A percentile compares a stretch with the other conserved stretches of the same genome.
Conservation (phyloP, 2,888 invertebrate genomes). For the Isoperla grammatica region DNA sequence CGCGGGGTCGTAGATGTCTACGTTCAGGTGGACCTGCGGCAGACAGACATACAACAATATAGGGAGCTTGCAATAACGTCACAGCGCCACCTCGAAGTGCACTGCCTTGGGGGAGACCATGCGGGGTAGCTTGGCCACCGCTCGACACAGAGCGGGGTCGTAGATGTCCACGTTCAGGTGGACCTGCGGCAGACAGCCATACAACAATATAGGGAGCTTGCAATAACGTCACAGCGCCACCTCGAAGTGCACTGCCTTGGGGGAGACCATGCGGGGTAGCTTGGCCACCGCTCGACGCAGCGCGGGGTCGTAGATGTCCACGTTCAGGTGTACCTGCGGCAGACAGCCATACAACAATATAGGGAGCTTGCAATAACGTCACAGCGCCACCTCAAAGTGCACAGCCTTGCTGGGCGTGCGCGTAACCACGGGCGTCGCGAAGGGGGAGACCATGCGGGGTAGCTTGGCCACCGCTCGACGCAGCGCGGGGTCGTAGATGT, state of each 20-base stretch:
- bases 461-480: conserved; percentile 33
- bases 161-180: conserved; percentile 58
- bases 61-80: too few species aligned
- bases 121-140: conserved; percentile 32
- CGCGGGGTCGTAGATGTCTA: conserved; percentile 56
- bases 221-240: too few species aligned
- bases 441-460: conserved; percentile 22
- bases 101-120: conserved; percentile 21
- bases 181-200: too few species aligned
- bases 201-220: too few species aligned
- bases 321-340: conserved; percentile 58
- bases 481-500: conserved; percentile 51
- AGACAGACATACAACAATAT: too few species aligned
- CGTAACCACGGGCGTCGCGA: conserved; percentile 41
- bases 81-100: too few species aligned
- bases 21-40: conserved; percentile 58
- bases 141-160: conserved; percentile 44
- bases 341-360: too few species aligned
- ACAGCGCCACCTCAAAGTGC: too few species aligned
- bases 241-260: too few species aligned
- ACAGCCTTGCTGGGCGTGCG: conserved; percentile 54
- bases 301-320: conserved; percentile 56
- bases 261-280: conserved; percentile 22
- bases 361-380: too few species aligned
- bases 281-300: conserved; percentile 35